Conservation (phyloP, 2,888 invertebrate genomes). For the Drosophila conformis region DNA sequence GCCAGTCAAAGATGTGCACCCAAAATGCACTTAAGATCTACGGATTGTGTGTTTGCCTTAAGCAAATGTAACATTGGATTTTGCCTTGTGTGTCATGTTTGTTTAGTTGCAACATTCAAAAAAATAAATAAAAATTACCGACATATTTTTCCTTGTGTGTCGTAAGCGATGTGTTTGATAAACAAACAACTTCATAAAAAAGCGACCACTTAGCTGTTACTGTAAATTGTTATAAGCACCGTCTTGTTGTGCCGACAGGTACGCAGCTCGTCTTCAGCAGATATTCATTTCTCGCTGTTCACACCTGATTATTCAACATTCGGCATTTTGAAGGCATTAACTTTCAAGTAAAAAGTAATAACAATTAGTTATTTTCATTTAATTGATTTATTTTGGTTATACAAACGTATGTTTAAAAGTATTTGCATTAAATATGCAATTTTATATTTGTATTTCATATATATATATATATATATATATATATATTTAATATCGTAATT, state of each 20-base stretch:
- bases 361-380: background rate
- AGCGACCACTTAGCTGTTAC: background rate
- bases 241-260: background rate
- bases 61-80: constrained; percentile 10
- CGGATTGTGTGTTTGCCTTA: constrained; percentile 5
- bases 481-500: background rate
- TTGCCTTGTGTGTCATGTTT: constrained; percentile 29
- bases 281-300: background rate
- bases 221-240: constrained; percentile 6
- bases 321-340: background rate
- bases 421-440: background rate
- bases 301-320: background rate
- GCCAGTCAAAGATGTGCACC: constrained; percentile 14
- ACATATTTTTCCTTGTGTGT: constrained; percentile 20
- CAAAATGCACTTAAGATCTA: constrained; percentile 18
- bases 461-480: background rate
- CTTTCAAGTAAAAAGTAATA: background rate
- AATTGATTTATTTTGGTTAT: background rate
- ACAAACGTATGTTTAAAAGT: background rate
- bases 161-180: constrained; percentile 19
- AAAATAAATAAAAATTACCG: constrained; percentile 5
- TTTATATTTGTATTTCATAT: background rate
- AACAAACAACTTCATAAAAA: constrained; percentile 28
- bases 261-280: constrained; percentile 6
- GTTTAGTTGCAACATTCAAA: constrained; percentile 19